Evolutionary conservation across 2,797 vertebrate genomes (phyloP), one percentile per base, ranked within the genome.

Genomic region (Onychomys torridus): DNA sequence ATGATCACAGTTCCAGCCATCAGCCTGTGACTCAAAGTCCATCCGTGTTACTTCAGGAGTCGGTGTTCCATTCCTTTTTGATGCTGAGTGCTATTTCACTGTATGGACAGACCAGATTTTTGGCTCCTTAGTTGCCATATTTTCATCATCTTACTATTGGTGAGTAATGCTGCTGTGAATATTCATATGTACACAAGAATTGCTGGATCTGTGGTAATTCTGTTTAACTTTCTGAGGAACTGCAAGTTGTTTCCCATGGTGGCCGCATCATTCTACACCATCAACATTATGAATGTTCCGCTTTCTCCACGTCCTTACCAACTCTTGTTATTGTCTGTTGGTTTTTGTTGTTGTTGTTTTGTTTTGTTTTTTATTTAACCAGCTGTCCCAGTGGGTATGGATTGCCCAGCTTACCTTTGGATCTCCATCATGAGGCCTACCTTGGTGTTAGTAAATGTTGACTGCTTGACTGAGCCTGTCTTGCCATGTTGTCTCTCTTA

Each of bases 51-150:
- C 82, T 73, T 40, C 63, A 49, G 46, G 27, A 75, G 49, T 84
- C 34, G 65, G 29, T 75, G 84, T 32, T 63, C 93, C 14, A n/a
- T 89, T 92, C 49, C 40, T 89, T 90, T 91, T 83, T 43, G 59
- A 81, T 90, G 34, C 9, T 79, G 16, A 88, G 40, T 89, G 88
- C 43, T 96, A 93, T 88, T 75, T 77, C 25, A 78, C 71, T 73
- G 5, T 71, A 13, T 90, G 32, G 12, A 27, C 63, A 79, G 63
- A 43, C 27, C 32, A 82, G 10, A 63, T 59, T 91, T 61, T 95
- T 78, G 79, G 23, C 21, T 91, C 25, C 59, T 82, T 84, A 55
- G 19, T 86, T 59, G 27, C 52, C 89, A 61, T 73, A 10, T 95
- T 93, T 93, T 34, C 9, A 65, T 14, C 65, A 77, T 96, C 81